phyloP scores from a whole-genome alignment of 2,888 invertebrate species.

The Hirtodrosophila trivittata region DNA sequence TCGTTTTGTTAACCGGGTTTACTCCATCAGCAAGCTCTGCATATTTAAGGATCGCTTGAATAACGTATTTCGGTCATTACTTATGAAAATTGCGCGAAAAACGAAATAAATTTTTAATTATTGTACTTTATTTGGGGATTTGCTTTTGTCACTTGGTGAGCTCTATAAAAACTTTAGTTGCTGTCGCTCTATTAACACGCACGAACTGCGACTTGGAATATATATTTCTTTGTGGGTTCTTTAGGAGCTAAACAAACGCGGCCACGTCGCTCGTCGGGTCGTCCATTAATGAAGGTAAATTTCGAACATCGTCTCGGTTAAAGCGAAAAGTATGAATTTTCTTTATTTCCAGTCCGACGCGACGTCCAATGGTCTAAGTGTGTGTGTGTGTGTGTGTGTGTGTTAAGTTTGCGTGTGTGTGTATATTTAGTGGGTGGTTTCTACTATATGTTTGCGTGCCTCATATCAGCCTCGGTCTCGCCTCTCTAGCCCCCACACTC shows the following conservation, averaged over 20 bases:
- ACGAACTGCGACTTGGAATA: conserved; percentile 21
- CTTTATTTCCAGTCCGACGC: conserved; percentile 63
- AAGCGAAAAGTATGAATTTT: conserved; percentile 77
- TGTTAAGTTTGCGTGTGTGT: conserved; percentile 20
- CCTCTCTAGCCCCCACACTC: background rate
- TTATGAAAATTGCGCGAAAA: conserved; percentile 31
- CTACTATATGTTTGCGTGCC: conserved; percentile 44
- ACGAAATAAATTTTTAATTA: conserved; percentile 64
- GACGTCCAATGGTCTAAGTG: conserved; percentile 22
- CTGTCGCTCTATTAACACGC: conserved; percentile 35
- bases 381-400: conserved; percentile 26
- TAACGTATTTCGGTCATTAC: conserved; percentile 17
- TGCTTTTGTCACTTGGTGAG: conserved; percentile 16
- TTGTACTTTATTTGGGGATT: conserved; percentile 12
- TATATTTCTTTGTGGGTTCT: conserved; percentile 11
- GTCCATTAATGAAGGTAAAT: conserved; percentile 79
- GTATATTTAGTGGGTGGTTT: conserved; percentile 35
- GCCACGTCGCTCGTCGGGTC: conserved; percentile 71
- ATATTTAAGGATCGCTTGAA: conserved; percentile 23
- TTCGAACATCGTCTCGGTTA: conserved; percentile 76
- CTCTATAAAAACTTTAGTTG: conserved; percentile 1
- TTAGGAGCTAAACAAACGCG: conserved; percentile 57
- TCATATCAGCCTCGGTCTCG: conserved; percentile 40
- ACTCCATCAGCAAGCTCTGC: conserved; percentile 1
- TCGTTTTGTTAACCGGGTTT: background rate